A percentile compares a stretch with the other conserved stretches of the same genome.
These are phyloP conservation scores for Chaetura pelagica DNA, from an alignment of 2,113 vertebrate genomes.

Conservation along the genomic window DNA sequence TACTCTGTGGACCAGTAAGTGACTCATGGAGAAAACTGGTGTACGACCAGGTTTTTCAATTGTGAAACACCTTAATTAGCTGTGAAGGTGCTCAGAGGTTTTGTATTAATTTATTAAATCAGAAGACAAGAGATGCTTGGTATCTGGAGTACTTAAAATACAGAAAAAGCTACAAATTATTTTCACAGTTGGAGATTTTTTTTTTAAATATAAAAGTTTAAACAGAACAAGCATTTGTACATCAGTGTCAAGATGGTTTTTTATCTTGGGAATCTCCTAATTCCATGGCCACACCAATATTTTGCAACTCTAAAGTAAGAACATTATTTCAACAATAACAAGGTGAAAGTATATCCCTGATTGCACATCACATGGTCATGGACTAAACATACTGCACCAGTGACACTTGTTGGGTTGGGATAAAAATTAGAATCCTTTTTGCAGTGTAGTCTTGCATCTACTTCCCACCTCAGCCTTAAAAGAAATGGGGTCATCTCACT, in stretches of 20 bases:
- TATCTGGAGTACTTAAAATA: neutral
- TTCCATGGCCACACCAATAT: neutral
- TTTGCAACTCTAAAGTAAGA: neutral
- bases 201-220: neutral
- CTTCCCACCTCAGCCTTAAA: neutral
- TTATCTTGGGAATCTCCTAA: neutral
- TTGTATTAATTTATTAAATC: neutral
- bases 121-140: neutral
- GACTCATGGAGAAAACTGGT: neutral
- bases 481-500: neutral
- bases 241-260: neutral
- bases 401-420: accelerated
- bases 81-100: neutral
- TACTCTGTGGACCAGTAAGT: neutral
- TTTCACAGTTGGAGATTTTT: neutral
- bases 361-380: neutral
- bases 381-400: neutral
- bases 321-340: neutral
- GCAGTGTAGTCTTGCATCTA: neutral
- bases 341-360: neutral
- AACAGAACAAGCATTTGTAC: neutral
- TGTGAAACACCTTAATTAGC: neutral
- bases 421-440: neutral
- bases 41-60: neutral
- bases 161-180: neutral